A percentile compares a stretch with the other conserved stretches of the same genome.
Conservation (phyloP, 2,113 vertebrate genomes). For the Nannobrachium achirus region DNA sequence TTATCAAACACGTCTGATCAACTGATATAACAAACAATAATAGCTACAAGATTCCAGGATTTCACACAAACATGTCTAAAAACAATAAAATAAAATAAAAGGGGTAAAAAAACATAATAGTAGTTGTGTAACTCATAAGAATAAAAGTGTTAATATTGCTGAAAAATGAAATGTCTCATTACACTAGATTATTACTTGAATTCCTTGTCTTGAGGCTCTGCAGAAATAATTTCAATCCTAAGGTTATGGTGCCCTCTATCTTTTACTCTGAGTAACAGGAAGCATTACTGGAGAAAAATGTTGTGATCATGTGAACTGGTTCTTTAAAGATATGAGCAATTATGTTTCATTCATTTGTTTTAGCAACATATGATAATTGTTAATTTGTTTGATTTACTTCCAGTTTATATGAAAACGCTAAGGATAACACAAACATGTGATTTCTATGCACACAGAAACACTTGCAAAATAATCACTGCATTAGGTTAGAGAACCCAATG, state of each 20-base stretch:
- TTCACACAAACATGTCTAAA: too few species aligned
- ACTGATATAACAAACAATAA: not conserved
- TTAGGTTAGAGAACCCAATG: too few species aligned
- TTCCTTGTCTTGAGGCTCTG: conserved; percentile 3
- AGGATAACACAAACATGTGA: not conserved
- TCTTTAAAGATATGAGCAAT: not conserved
- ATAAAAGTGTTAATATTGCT: not conserved
- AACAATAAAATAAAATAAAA: too few species aligned
- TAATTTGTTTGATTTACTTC: not conserved
- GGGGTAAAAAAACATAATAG: too few species aligned
- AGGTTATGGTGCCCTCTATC: conserved; percentile 78
- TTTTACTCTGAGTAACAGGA: conserved; percentile 14
- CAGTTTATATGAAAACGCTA: not conserved
- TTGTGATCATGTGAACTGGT: conserved; percentile 7
- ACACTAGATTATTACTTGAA: not conserved
- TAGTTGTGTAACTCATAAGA: not conserved
- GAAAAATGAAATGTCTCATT: not conserved
- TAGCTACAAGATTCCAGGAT: too few species aligned
- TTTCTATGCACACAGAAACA: not conserved
- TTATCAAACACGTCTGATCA: conserved; percentile 5
- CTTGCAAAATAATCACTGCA: too few species aligned
- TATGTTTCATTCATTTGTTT: not conserved
- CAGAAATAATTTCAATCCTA: conserved; percentile 45
- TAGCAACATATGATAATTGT: not conserved
- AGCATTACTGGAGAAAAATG: not conserved